Evolutionary conservation across 2,113 vertebrate species (phyloP).

Genomic region (Prolemur simus): DNA sequence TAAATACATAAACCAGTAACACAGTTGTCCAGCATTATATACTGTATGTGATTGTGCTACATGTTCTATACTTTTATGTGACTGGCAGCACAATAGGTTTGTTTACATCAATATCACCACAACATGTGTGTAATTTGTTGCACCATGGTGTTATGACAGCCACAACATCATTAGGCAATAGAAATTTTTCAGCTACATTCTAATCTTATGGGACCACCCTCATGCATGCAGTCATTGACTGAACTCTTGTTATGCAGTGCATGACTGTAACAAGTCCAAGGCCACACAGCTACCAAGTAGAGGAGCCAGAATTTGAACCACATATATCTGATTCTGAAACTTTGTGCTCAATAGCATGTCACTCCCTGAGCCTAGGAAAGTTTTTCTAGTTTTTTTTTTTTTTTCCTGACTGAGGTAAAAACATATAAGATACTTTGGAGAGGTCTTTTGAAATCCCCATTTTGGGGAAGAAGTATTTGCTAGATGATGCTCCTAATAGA

Average conservation of each 20-base stretch:
- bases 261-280: not conserved
- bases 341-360: not conserved
- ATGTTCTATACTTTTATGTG: not conserved
- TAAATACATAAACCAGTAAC: not conserved
- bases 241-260: not conserved
- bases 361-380: not conserved
- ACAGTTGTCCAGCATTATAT: not conserved
- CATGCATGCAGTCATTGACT: not conserved
- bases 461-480: not conserved
- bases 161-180: not conserved
- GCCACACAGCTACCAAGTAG: not conserved
- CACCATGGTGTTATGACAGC: not conserved
- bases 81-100: not conserved
- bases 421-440: not conserved
- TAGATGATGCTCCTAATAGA: not conserved
- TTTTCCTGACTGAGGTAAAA: not conserved
- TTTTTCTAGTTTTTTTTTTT: not conserved
- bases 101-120: not conserved
- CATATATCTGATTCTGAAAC: not conserved
- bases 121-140: not conserved
- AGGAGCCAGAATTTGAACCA: not conserved
- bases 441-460: not conserved
- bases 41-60: not conserved
- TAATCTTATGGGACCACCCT: not conserved
- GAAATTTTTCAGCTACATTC: not conserved